These are phyloP conservation scores for Hozukius guyotensis DNA, from an alignment of 2,797 vertebrate genomes.

Conservation along the genomic window DNA sequence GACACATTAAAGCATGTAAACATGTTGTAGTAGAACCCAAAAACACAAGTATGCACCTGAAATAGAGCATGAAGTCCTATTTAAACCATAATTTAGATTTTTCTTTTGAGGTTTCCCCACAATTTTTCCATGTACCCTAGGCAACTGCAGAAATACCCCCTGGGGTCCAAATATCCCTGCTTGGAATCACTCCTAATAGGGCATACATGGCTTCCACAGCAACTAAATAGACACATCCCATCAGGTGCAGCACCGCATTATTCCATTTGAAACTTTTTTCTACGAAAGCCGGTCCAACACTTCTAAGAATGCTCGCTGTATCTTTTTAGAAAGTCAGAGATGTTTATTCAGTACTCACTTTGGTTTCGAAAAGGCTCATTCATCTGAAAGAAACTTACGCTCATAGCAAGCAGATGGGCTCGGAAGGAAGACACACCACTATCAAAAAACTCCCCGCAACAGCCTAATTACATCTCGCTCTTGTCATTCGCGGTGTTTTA, in stretches of 20 bases:
- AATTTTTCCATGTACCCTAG: neutral
- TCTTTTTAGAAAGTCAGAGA: constrained; percentile 34
- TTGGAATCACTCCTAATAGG: neutral
- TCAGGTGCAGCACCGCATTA: constrained; percentile 42
- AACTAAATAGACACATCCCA: constrained; percentile 18
- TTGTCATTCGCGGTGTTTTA: constrained; percentile 49
- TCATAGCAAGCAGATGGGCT: constrained; percentile 68
- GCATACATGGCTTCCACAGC: neutral
- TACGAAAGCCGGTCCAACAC: constrained; percentile 4
- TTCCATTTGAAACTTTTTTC: constrained; percentile 8
- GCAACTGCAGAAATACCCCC: neutral
- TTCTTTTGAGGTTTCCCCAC: neutral
- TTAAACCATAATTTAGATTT: neutral
- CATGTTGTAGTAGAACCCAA: too few relatives aligned
- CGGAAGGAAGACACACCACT: constrained; percentile 68
- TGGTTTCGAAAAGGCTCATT: constrained; percentile 61
- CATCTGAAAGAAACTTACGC: constrained; percentile 48
- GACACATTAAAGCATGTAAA: too few relatives aligned
- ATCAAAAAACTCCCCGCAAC: constrained; percentile 50
- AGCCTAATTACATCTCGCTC: constrained; percentile 59
- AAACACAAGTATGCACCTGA: too few relatives aligned
- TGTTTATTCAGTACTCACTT: constrained; percentile 56
- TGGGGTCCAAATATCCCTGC: neutral
- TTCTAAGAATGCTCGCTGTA: constrained; percentile 12
- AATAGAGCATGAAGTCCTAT: too few relatives aligned